Evolutionary conservation across 1,140 invertebrate species (phyloP).

Genomic region (Drosophila punjabiensis): DNA sequence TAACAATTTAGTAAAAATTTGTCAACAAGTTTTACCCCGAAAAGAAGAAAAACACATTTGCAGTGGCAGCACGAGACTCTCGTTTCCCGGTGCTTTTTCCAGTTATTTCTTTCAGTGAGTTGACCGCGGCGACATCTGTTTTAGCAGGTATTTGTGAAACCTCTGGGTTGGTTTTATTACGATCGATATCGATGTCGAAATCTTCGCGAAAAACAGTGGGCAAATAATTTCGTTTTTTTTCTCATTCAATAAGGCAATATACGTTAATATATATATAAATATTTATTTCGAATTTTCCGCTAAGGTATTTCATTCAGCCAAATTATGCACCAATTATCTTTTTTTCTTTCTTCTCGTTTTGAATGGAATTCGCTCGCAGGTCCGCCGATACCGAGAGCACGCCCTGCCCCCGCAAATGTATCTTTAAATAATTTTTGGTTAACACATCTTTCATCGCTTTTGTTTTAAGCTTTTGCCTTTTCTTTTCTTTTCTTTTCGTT

Average conservation of each 20-base stretch:
- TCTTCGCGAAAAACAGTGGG: slow-evolving; percentile 31
- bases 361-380: slow-evolving; percentile 25
- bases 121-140: slow-evolving; percentile 44
- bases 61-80: slow-evolving; percentile 15
- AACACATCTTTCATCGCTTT: slow-evolving; percentile 32
- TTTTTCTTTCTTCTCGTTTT: slow-evolving; percentile 7
- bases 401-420: slow-evolving; percentile 25
- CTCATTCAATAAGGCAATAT: slow-evolving; percentile 64
- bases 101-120: not conserved
- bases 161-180: slow-evolving; percentile 71
- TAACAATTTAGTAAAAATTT: slow-evolving; percentile 80
- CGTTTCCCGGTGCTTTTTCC: not conserved
- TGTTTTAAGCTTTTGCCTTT: slow-evolving; percentile 4
- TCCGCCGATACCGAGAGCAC: slow-evolving; percentile 12
- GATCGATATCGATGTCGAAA: slow-evolving; percentile 26
- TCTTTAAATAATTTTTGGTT: slow-evolving; percentile 59
- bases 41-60: slow-evolving; percentile 34
- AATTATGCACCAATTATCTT: slow-evolving; percentile 73
- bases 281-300: slow-evolving; percentile 55
- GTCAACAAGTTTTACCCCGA: slow-evolving; percentile 65
- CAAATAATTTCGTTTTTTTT: slow-evolving; percentile 55
- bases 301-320: slow-evolving; percentile 53
- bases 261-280: slow-evolving; percentile 57
- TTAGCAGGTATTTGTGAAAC: slow-evolving; percentile 84
- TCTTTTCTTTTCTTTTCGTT: not conserved